Base-by-base conservation (phyloP, 2,113 vertebrate genomes). In the Oreocharis arfaki region DNA sequence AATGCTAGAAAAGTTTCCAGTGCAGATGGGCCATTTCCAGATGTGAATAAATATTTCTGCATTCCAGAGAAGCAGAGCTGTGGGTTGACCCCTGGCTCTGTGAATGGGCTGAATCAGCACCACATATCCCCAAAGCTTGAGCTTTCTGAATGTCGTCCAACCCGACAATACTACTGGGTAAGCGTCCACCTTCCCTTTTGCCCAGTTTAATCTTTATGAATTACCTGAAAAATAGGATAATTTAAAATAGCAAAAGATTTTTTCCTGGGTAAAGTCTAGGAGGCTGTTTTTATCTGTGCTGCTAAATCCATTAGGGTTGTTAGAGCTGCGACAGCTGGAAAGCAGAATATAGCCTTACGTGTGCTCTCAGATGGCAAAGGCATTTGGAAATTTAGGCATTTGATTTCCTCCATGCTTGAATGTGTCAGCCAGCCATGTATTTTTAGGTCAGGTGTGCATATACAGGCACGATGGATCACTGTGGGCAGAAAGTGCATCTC, bases 31-130 rank as follows among this genome's bases (percentile, higher is more conserved):
- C 64, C 4, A 0, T 77, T 95, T 96, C 95, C 96, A 93, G 95
- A 95, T 95, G 95, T 95, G 95, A 71, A 95, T 93, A 96, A 95
- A 93, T 95, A 95, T 93, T 95, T 96, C 95, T 97, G 83, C 94
- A 95, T 95, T 96, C 94, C 94, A 91, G 94, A 71, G 89, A 61
- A 95, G 83, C 19, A 89, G 89, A 95, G 77, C 93, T 95, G 95
- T 90, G 89, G 91, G 94, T 90, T 97, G 93, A 97, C 95, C 95
- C 86, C 61, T 95, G 89, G 76, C 85, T 96, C 73, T 81, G 24
- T 50, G 77, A 93, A 93, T 2, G n/a, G 91, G 95, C 95, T 97
- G 95, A 96, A 92, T 96, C 95, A 93, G 95, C 96, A 95, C 79
- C 35, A 3, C 70, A 88, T 64, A 90, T 96, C 94, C 95, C 92